These are phyloP conservation scores for Patella caerulea DNA, from an alignment of 2,888 invertebrate genomes.

Conservation along the genomic window DNA sequence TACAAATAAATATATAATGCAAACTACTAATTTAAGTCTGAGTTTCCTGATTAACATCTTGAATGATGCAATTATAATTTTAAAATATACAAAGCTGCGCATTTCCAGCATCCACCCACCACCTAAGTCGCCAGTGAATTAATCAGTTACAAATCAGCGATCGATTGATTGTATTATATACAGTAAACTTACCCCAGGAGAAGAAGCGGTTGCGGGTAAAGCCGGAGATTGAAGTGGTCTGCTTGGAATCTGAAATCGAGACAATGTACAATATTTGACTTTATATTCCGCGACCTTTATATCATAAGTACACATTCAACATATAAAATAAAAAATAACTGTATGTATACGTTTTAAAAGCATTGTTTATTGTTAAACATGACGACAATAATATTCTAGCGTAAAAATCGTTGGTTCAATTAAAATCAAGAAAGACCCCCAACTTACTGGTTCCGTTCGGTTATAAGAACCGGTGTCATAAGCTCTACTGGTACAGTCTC, in stretches of 20 bases:
- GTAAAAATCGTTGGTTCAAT: no score
- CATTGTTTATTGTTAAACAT: background rate
- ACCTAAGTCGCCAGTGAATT: no score
- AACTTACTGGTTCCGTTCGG: background rate
- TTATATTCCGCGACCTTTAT: no score
- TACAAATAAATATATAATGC: background rate
- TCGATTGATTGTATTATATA: no score
- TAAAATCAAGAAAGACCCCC: background rate
- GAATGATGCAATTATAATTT: background rate
- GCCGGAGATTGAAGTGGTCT: background rate
- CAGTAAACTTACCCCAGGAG: background rate
- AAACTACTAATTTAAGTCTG: background rate
- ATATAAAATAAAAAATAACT: background rate
- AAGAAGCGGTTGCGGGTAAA: background rate
- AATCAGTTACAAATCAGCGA: no score
- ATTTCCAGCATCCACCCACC: no score
- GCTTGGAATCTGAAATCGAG: background rate
- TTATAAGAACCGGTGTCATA: background rate
- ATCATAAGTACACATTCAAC: no score
- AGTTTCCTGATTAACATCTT: background rate
- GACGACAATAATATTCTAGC: no score
- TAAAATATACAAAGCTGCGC: no score
- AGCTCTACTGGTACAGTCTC: slow-evolving; percentile 31
- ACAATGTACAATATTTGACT: no score
- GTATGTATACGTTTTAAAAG: background rate